Conservation (phyloP, 2,888 invertebrate genomes). For the Cotesia congregata region DNA sequence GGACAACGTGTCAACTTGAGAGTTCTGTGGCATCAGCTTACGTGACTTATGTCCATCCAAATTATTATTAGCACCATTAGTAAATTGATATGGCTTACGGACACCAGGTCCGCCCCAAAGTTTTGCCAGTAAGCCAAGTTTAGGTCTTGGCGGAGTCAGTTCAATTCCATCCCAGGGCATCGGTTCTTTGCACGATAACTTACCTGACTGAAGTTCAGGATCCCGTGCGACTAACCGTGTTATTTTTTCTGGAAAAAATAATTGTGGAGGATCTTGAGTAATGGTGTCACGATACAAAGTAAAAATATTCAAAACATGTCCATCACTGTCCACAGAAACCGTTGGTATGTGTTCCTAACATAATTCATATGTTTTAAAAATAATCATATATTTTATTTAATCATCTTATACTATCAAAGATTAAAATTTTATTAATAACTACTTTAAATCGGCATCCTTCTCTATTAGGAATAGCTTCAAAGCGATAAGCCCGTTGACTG, state of each 20-base stretch:
- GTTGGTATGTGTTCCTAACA: conserved; percentile 79
- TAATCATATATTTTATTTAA: background rate
- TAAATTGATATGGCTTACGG: conserved; percentile 55
- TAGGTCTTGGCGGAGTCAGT: conserved; percentile 76
- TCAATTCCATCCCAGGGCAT: conserved; percentile 84
- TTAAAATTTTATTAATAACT: conserved; percentile 27
- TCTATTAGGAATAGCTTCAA: conserved; percentile 79
- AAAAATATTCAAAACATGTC: conserved; percentile 77
- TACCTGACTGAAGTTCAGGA: conserved; percentile 68
- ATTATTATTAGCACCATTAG: conserved; percentile 52
- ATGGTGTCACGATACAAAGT: conserved; percentile 75
- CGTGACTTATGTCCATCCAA: conserved; percentile 56
- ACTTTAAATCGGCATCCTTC: conserved; percentile 72
- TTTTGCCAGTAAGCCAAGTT: conserved; percentile 75
- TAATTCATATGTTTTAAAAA: conserved; percentile 1
- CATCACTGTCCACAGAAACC: conserved; percentile 77
- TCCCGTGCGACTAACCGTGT: conserved; percentile 78
- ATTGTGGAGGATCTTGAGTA: conserved; percentile 77
- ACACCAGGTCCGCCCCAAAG: conserved; percentile 63
- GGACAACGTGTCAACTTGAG: conserved; percentile 57
- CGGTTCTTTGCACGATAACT: conserved; percentile 77
- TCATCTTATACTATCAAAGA: background rate
- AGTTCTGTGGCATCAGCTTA: conserved; percentile 56
- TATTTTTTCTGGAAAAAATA: conserved; percentile 79
- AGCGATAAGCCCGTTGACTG: conserved; percentile 86